Base-by-base conservation (phyloP, 2,888 invertebrate genomes). In the Rhamphomyia laevipes region DNA sequence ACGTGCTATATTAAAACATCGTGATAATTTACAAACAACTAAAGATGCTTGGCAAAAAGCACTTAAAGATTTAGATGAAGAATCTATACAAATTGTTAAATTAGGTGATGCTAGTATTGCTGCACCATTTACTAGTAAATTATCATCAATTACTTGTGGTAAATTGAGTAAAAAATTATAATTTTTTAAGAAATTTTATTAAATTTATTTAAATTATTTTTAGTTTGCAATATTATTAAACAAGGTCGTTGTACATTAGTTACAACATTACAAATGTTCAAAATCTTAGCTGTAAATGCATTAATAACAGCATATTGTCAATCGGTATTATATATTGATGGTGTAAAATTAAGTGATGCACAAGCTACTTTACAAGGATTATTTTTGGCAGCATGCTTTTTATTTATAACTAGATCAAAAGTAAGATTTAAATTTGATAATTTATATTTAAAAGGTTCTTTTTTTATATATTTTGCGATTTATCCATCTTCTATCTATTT, bases 231-330 rank as follows among this genome's bases (percentile, higher is more conserved):
- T 73, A 91, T 99, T 54, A 96, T 99, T 63, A 99, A 99, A 68
- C 99, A 99, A 75, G 99, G 99, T 1, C 83, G 99, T 18, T 99
- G 99, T 68, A 99, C 99, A 0, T 74, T 99, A 51, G 99, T 99
- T 17, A 99, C 99, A 1, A 99, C 99, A 0, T 75, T 99, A 52
- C 99, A 99, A 72, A 99, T 99, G 99, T 99, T 99, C 74, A 99
- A 99, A 76, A 99, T 99, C 60, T 74, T 99, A 49, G 99, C 99
- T 0, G 73, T 99, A 48, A 99, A 99, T 69, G 99, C 99, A 0
- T 78, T 99, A 4, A 91, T 99, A 56, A 77, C 96, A 56, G 99
- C 99, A 1, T 99, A 99, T 75, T 93, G 95, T 62, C 96, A 99
- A 72, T 96, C 96, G 4, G 97, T 99, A 23, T 76, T 99, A 18